Evolutionary conservation across 2,888 invertebrate species (phyloP), one percentile per base, ranked within the genome.

Genomic region (Stratiomys singularior): DNA sequence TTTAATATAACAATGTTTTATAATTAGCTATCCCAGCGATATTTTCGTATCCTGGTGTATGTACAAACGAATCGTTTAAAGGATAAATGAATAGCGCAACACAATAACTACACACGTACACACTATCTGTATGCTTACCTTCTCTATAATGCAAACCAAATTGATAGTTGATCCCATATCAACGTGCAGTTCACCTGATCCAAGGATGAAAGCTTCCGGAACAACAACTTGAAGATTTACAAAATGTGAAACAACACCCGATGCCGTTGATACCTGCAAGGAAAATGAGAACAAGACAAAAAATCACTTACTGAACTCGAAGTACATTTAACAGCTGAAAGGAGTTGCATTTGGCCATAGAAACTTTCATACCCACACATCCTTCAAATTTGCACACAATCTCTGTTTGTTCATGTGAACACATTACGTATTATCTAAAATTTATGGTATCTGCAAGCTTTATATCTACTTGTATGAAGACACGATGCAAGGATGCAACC

Each of bases 121-220:
- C 23, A 11, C 64, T 64, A 64, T 9, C 64, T 30, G n/a, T 30
- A 67, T 46, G 47, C 89, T 89, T 88, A 96, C 96, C 93, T 96
- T 96, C 88, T 96, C 95, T 85, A 96, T 95, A 86, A 96, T 93
- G 90, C 96, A 96, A 82, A 94, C 94, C 85, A 96, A 92, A 88
- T 92, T 94, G 88, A 96, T 95, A 84, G 94, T 92, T 87, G 96
- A 96, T 84, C 96, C 96, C 84, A 94, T 92, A 87, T 96, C 95
- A 80, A 96, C 96, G 88, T 96, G 96, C 87, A 95, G 93, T 88
- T 96, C 96, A 82, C 93, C 94, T 76, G 93, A 93, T 80, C 94
- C 94, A 83, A 95, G 91, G 85, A 96, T 96, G 87, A 94, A 94
- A 77, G 96, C 96, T 88, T 96, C 95, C 74, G 96, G 96, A 83